Percentiles rank a stretch among this genome's conserved stretches.
These are phyloP conservation scores for Leptodactylus fuscus DNA, from an alignment of 2,113 vertebrate species.

Conservation along the genomic window DNA sequence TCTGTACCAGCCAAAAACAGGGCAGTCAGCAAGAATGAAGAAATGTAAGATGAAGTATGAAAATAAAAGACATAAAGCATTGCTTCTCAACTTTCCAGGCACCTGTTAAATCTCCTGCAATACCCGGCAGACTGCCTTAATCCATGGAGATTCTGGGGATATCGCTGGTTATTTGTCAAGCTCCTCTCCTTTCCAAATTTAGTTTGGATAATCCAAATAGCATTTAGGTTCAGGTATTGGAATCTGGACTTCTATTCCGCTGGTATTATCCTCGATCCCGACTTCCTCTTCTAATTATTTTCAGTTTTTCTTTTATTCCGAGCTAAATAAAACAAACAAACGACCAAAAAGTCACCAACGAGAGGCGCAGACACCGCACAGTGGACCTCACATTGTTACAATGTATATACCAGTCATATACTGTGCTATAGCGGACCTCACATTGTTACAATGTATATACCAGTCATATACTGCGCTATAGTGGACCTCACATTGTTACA, in stretches of 20 bases:
- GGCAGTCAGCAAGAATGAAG: not conserved
- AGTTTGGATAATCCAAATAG: conserved; percentile 36
- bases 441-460: no score
- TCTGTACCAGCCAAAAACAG: not conserved
- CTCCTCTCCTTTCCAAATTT: conserved; percentile 47
- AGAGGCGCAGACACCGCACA: not conserved
- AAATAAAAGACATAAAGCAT: conserved; percentile 15
- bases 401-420: no score
- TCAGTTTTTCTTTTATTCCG: conserved; percentile 11
- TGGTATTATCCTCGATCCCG: conserved; percentile 11
- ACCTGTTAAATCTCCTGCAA: conserved; percentile 22
- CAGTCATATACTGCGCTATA: no score
- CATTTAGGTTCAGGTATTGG: conserved; percentile 19
- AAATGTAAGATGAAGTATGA: conserved; percentile 40
- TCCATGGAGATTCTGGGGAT: conserved; percentile 35
- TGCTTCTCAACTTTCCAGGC: conserved; percentile 10
- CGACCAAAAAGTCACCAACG: not conserved
- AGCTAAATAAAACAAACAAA: conserved; percentile 1
- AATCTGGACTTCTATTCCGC: not conserved
- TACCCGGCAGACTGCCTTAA: conserved; percentile 43
- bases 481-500: no score
- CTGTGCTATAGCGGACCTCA: no score
- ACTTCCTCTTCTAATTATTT: conserved; percentile 21
- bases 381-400: not conserved
- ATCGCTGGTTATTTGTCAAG: conserved; percentile 39